Base-by-base conservation (phyloP, 2,888 invertebrate species). In the Tinea pellionella region DNA sequence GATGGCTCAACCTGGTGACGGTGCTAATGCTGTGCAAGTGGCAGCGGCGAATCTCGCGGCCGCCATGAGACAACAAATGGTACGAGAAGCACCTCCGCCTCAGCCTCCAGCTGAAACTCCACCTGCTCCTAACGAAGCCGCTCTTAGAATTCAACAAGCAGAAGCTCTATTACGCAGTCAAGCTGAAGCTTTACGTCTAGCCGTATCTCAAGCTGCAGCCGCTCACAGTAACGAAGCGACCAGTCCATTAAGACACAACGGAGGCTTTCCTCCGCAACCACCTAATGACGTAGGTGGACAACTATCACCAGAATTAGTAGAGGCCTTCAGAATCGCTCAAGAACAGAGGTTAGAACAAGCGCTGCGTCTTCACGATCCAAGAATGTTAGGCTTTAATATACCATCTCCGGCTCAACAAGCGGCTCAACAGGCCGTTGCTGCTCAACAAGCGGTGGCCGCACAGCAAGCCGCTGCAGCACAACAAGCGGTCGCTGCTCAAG, bases 261-360 rank as follows among this genome's bases (percentile, higher is more conserved):
- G 87, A 61, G 83, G 87, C 0, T 86, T 83, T 61, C 77, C 83
- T 53, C 82, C 80, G 0, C 81, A 81, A 61, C 78, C 73, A 16
- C 77, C 80, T 11, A 80, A 70, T 61, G 82, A 80, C 61, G 80
- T 74, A 4, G 78, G 81, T 63, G 89, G 89, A 61, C 92, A 92
- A 69, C 79, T 92, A 62, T 90, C 92, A 63, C 92, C 92, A 1
- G 93, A 93, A 70, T 78, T 93, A 64, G 91, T 92, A 13, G 93
- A 93, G 75, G 92, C 92, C 4, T 88, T 93, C 64, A 85, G 92
- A 74, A 81, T 92, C 68, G 89, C 92, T 32, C 93, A 93, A 67
- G 95, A 95, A 67, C 94, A 94, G 75, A 89, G 95, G 68, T 77
- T 95, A 70, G 95, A 95, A 71, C 95, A 95, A 69, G 95, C 95